Evolutionary conservation across 2,113 vertebrate species (phyloP), one percentile per base, ranked within the genome.

Genomic region (Polyodon spathula): DNA sequence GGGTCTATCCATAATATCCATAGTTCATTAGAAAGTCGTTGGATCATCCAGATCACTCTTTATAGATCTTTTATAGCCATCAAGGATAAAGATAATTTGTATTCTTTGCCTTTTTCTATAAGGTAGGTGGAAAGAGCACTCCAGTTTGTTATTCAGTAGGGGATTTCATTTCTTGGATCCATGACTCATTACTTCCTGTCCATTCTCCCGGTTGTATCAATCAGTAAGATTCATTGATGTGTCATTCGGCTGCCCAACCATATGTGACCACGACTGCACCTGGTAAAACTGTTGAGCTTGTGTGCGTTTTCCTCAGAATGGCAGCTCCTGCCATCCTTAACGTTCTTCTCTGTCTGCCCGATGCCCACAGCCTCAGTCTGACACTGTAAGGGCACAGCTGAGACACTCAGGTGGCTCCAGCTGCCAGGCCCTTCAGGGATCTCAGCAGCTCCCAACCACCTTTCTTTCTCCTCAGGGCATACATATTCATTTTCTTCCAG

Each of bases 401-500:
- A 78, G 75, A 74, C 78, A 81, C 82, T 75, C 77, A 74, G 76
- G 74, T 76, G 72, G 72, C 83, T 80, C 84, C 83, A 27, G 27
- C 84, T 85, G 78, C 78, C 79, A 59, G 77, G 74, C 84, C 76
- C 83, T 84, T 85, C 55, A 74, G 83, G 82, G 84, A 86, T 77
- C 84, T 84, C 83, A 86, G 83, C 79, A 87, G 78, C 71, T 81
- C 73, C 71, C 69, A 71, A 71, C 8, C 27, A 3, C 48, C 14
- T 50, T 50, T 14, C 12, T 4, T 67, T 73, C 56, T 78, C 84
- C 83, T 72, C 74, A 73, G 80, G 86, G 82, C 82, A n/a, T 86
- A 80, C 81, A 83, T 84, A 85, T 83, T 86, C 77, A 86, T 86
- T 88, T 88, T 83, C 85, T 84, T 70, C 69, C 78, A 86, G 84